Base-by-base conservation (phyloP, 2,113 vertebrate species). In the Rhodinocichla rosea region DNA sequence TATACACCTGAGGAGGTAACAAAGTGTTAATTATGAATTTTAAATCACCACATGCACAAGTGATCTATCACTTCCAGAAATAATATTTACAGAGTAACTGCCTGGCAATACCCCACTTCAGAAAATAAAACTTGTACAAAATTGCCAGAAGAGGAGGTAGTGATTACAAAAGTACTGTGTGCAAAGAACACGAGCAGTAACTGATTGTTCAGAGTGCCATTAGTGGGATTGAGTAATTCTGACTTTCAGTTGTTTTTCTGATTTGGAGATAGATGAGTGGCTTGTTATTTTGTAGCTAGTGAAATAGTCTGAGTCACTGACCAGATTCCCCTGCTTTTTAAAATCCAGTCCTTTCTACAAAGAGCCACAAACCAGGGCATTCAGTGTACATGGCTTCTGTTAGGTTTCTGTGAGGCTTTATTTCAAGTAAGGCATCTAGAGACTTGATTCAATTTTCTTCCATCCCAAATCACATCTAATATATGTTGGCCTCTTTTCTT, bases 51-150 rank as follows among this genome's bases (percentile, higher is more conserved):
- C 40, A 23, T 80, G 90, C 86, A 80, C 16, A 50, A 76, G 30
- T 63, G 45, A 80, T 73, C 49, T 65, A 10, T 92, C 42, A 14
- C 50, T 90, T 92, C 89, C 90, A 95, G 71, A 91, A 89, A 83
- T 77, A 94, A 95, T 92, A 94, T 96, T 95, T 95, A 88, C 63
- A 63, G 67, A 88, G 82, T 53, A 89, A 55, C 84, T 96, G 32
- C 67, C 33, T 95, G 90, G 87, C 78, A 95, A 69, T 69, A 74
- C 15, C 78, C 15, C 32, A 56, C 82, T 89, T 85, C 75, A 92
- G 67, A 90, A 91, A 90, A 62, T 69, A 68, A 77, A 94, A 90
- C 67, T 57, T 91, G 37, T 57, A 73, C n/a, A 47, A 81, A 87
- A 82, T 53, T 94, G 50, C 74, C 78, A 80, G 79, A 64, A 84